phyloP scores from a whole-genome alignment of 1,140 invertebrate genomes.

The Cheumatopsyche charites region DNA sequence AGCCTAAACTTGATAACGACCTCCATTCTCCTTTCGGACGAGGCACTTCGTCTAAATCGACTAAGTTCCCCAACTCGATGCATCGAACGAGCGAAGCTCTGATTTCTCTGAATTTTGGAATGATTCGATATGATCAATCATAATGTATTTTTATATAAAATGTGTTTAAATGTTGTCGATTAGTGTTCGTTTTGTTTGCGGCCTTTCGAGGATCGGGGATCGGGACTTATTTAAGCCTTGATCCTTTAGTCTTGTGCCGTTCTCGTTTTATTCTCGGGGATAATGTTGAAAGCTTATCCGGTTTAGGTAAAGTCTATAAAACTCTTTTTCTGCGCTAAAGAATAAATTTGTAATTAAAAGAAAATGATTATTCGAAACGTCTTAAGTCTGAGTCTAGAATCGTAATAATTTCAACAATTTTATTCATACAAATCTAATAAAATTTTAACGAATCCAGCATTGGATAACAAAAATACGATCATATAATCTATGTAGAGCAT shows the following conservation, averaged over 20 bases:
- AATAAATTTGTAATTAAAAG: slow-evolving; percentile 27
- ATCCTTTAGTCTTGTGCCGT: slow-evolving; percentile 23
- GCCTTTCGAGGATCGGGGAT: slow-evolving; percentile 7
- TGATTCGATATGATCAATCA: no score
- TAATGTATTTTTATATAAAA: no score
- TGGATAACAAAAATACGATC: no score
- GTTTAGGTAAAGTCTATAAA: slow-evolving; percentile 24
- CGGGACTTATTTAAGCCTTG: slow-evolving; percentile 24
- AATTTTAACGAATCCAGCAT: no score
- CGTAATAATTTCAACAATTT: no score
- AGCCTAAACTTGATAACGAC: slow-evolving; percentile 42
- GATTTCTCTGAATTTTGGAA: no score
- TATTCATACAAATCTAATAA: no score
- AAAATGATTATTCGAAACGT: neutral
- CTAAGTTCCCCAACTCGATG: slow-evolving; percentile 4
- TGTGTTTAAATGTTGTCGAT: neutral
- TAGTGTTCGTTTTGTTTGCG: neutral
- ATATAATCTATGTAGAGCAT: no score
- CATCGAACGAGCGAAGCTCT: no score
- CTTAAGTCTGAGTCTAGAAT: no score
- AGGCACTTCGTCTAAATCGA: slow-evolving; percentile 12
- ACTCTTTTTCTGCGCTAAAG: slow-evolving; percentile 9
- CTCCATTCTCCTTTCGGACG: slow-evolving; percentile 15
- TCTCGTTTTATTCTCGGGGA: slow-evolving; percentile 26
- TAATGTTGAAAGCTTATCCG: slow-evolving; percentile 25